Conservation (phyloP, 2,888 invertebrate species). For the Pediacus dermestoides region DNA sequence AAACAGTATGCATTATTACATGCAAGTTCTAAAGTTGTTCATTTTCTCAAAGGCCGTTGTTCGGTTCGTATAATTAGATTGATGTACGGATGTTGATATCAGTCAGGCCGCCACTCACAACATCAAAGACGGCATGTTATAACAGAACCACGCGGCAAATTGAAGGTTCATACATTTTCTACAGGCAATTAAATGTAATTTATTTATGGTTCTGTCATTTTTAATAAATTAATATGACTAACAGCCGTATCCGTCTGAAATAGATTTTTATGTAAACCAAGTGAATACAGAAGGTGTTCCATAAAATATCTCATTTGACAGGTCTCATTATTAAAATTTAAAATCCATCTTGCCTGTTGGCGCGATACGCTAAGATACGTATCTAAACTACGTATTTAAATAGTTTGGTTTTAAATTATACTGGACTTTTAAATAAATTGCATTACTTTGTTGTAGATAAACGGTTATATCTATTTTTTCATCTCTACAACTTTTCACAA, state of each 20-base stretch:
- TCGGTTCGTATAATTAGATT: constrained; percentile 44
- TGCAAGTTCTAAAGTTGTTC: constrained; percentile 24
- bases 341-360: no score
- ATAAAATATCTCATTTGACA: constrained; percentile 4
- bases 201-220: constrained; percentile 34
- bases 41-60: constrained; percentile 25
- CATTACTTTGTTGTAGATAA: no score
- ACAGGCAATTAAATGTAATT: constrained; percentile 21
- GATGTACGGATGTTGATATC: constrained; percentile 48
- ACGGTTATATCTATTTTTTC: no score
- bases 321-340: constrained; percentile 1
- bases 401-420: no score
- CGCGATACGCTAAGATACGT: no score
- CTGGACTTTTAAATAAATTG: no score
- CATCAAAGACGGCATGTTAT: constrained; percentile 34
- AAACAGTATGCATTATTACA: constrained; percentile 22
- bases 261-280: neutral
- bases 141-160: constrained; percentile 4
- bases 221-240: constrained; percentile 6
- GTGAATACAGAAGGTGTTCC: neutral
- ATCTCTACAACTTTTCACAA: no score
- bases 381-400: no score
- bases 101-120: constrained; percentile 37
- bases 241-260: neutral
- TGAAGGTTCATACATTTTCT: constrained; percentile 4